Percentiles rank a stretch among this genome's conserved stretches.
These are phyloP conservation scores for Nothocercus julius DNA, from an alignment of 2,113 vertebrate genomes.

Conservation along the genomic window DNA sequence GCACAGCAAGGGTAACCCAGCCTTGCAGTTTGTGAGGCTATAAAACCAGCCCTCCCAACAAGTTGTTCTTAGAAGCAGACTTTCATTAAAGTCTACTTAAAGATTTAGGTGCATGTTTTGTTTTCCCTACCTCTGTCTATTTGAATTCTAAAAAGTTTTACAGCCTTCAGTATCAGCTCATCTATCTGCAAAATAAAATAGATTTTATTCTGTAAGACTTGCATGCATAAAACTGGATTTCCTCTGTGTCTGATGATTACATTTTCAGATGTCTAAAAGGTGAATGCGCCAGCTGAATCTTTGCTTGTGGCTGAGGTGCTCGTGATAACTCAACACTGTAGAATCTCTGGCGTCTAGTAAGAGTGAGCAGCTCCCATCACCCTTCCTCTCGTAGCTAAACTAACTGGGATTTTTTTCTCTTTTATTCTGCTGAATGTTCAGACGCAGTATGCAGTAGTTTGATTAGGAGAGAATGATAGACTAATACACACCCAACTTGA, in stretches of 20 bases:
- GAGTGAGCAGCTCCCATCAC: neutral
- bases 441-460: neutral
- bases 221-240: neutral
- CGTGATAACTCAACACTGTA: neutral
- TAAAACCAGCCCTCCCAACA: conserved; percentile 21
- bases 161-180: neutral
- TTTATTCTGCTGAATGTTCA: neutral
- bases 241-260: neutral
- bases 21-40: neutral
- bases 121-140: conserved; percentile 10
- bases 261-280: neutral
- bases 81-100: neutral
- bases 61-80: neutral
- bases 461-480: conserved; percentile 27
- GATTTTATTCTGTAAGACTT: neutral
- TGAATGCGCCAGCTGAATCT: neutral
- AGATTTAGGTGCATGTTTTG: conserved; percentile 26
- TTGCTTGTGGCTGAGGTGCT: neutral
- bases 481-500: neutral
- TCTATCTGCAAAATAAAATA: conserved; percentile 19
- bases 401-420: neutral
- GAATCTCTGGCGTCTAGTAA: neutral
- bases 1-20: neutral
- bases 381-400: neutral
- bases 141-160: conserved; percentile 41